A percentile compares a stretch with the other conserved stretches of the same genome.
Evolutionary conservation across 2,797 vertebrate genomes (phyloP).

Genomic region (Trichosurus vulpecula): DNA sequence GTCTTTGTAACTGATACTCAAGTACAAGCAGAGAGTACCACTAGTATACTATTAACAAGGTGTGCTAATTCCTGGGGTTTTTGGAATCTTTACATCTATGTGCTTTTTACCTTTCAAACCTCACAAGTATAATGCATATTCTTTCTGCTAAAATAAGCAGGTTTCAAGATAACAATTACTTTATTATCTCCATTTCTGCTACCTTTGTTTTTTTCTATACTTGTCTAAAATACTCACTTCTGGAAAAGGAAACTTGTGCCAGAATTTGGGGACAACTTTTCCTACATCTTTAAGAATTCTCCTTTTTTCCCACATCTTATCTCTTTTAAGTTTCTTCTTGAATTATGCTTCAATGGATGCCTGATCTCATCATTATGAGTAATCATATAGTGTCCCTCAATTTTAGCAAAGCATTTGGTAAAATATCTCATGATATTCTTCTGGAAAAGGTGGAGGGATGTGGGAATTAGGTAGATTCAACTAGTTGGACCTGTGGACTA

Average conservation of each 20-base stretch:
- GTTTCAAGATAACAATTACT: constrained; percentile 13
- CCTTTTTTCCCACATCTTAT: background rate
- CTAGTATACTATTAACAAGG: background rate
- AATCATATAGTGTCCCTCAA: background rate
- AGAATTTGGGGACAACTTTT: constrained; percentile 14
- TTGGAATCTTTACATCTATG: background rate
- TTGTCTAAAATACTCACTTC: constrained; percentile 7
- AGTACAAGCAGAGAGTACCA: background rate
- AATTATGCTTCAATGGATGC: constrained; percentile 6
- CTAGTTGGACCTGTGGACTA: background rate
- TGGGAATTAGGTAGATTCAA: background rate
- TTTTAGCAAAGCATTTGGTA: background rate
- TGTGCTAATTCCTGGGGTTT: background rate
- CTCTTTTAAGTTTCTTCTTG: constrained; percentile 13
- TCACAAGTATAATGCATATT: background rate
- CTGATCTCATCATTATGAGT: background rate
- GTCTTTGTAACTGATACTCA: background rate
- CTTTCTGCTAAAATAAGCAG: constrained; percentile 23
- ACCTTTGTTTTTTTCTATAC: background rate
- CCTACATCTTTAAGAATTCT: constrained; percentile 4
- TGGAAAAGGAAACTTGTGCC: constrained; percentile 7
- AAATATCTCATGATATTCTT: background rate
- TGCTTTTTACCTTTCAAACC: background rate
- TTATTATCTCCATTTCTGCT: background rate
- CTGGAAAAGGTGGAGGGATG: background rate